Evolutionary conservation across 1,140 invertebrate genomes (phyloP), one percentile per base, ranked within the genome.

Genomic region (Linepithema humile): DNA sequence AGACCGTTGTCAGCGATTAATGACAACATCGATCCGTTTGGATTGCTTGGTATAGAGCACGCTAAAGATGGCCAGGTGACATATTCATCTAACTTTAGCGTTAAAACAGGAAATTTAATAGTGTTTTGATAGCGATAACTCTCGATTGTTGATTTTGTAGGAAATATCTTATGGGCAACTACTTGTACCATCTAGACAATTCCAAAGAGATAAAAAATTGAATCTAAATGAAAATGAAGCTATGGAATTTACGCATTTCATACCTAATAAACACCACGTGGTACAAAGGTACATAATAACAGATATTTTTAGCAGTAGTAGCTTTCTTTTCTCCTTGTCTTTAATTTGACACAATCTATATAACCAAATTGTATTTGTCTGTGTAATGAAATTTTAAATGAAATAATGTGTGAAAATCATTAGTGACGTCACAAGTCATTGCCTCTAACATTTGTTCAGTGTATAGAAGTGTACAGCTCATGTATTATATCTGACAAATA

Each of bases 91-190:
- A 23, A 23, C 32, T 62, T 10, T 53, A 3, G 75, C n/a, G n/a
- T n/a, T n/a, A n/a, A n/a, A n/a, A n/a, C n/a, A n/a, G n/a, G n/a
- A n/a, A n/a, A n/a, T n/a, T n/a, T n/a, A n/a, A n/a, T n/a, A n/a
- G n/a, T n/a, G n/a, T n/a, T n/a, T n/a, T n/a, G n/a, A n/a, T n/a
- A n/a, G n/a, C n/a, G n/a, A 70, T 45, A 38, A 53, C 62, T 32
- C 0, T 50, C 9, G n/a, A 64, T 67, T 86, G 23, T 70, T 38
- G 26, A 26, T 82, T 85, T 91, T 91, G 62, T 77, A 95, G 94
- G 97, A 98, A 93, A 97, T 98, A 87, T 98, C 98, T 32, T 98
- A 98, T 94, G 97, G 97, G 62, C 96, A 97, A 91, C 94, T 98
- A 64, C 94, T 99, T 82, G 96, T 97, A 88, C 97, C 97, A 35